Base-by-base conservation (phyloP, 2,888 invertebrate genomes). In the Eupithecia dodoneata region DNA sequence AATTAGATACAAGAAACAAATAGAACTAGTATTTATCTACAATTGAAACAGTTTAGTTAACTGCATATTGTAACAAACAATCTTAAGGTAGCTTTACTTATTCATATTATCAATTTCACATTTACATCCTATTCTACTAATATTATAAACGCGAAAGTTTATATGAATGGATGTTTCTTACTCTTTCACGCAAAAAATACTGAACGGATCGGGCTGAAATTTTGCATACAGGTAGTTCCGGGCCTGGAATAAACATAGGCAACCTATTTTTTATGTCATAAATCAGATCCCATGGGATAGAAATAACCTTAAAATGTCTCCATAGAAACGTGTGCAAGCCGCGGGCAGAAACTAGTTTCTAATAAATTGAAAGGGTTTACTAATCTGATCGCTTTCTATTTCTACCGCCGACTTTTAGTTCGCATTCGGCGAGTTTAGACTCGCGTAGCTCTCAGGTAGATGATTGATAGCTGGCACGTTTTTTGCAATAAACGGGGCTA, bases 381-480 rank as follows among this genome's bases (percentile, higher is more conserved):
- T 66, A 13, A 5, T 7, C 41, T 66, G 15, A 66, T 42, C 66
- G 66, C 63, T 63, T 63, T 2, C 63, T 12, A 10, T 63, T 63
- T 63, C 12, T 30, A 18, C 30, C 30, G 18, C 30, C 0, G 10
- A 30, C 4, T 30, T 59, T 30, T 63, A 63, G 30, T 63, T 30
- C 4, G 2, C 30, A 10, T 10, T 30, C 10, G 30, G 4, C 12
- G 63, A 63, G 5, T 47, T 47, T 18, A 47, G 18, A 45, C 6
- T 66, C 13, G 9, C 12, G 15, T 70, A 45, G 44, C 47, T 71
- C 44, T 69, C 6, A 30, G 42, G 10, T 30, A 63, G 49, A 75
- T 81, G 79, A 81, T 80, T 76, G 78, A 81, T 80, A 73, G 67
- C 41, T 66, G 72, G 76, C 72, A 71, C 52, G 74, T 72, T 72